Evolutionary conservation across 1,140 invertebrate genomes (phyloP), one percentile per base, ranked within the genome.

Genomic region (Luehdorfia chinensis): DNA sequence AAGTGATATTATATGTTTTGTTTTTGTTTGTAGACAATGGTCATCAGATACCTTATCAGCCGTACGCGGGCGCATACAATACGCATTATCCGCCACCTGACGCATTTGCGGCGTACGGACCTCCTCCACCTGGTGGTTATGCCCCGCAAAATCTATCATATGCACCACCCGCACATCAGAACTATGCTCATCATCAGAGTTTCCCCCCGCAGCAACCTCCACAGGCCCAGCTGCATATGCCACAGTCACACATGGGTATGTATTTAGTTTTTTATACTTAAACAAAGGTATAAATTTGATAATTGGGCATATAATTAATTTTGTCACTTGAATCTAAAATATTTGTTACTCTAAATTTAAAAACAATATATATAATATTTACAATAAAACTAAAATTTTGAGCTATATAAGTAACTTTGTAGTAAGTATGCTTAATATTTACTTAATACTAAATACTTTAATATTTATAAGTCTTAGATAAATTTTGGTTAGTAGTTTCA

Each of bases 41-140:
- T 7, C 87, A 88, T 48, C 87, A 88, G 61, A 87, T 88, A 50
- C 75, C 83, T n/a, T 87, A 87, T 47, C 85, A 87, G 50, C 85
- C 85, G 41, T 88, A 88, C 57, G 87, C 84, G 41, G 75, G 77
- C 4, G 78, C 84, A n/a, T 87, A 87, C 37, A 87, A 87, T 49
- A 84, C 87, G n/a, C 85, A 87, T 44, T 87, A 87, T 48, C 78
- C 84, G 25, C 85, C 85, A 4, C 78, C 85, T 28, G 85, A 87
- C 25, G 78, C 84, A 12, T 87, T 87, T 45, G 77, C 83, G 2
- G 76, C 81, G 14, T 87, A 87, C 34, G 83, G 83, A 15, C 80
- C 81, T n/a, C 77, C 83, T 7, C 83, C 83, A 12, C 79, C 81
- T 0, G 84, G 77, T 1, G 80, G 83, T 30, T 87, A 87, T 47